Conservation (phyloP, 2,797 vertebrate species). For the Meda fulgida region DNA sequence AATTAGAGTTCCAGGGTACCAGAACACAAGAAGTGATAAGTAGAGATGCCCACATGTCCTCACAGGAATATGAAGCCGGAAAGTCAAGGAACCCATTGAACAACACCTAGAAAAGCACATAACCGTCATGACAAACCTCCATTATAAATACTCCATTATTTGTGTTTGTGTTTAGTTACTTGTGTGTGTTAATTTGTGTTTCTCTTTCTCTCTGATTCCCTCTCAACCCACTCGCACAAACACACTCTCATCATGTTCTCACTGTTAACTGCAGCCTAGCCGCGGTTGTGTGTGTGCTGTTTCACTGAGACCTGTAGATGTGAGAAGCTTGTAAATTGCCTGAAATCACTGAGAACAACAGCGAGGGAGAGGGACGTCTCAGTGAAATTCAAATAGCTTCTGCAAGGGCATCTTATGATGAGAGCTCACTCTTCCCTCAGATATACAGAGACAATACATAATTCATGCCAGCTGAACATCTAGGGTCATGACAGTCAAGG, state of each 20-base stretch:
- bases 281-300: background rate
- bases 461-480: constrained; percentile 21
- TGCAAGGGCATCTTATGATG: constrained; percentile 55
- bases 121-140: background rate
- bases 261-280: constrained; percentile 21
- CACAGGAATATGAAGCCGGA: constrained; percentile 15
- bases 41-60: constrained; percentile 34
- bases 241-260: background rate
- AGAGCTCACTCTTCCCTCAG: constrained; percentile 57
- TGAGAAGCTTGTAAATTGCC: constrained; percentile 44
- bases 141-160: constrained; percentile 22
- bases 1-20: constrained; percentile 44
- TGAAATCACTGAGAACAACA: constrained; percentile 51
- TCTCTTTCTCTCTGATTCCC: background rate
- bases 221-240: constrained; percentile 3
- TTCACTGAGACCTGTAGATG: constrained; percentile 52
- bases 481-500: background rate
- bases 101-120: background rate
- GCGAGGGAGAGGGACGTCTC: constrained; percentile 20
- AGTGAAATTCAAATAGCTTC: constrained; percentile 31
- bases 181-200: constrained; percentile 26
- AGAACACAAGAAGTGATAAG: constrained; percentile 42
- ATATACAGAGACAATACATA: constrained; percentile 58
- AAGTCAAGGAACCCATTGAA: constrained; percentile 10
- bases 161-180: constrained; percentile 10